A percentile compares a stretch with the other conserved stretches of the same genome.
phyloP scores from a whole-genome alignment of 2,888 invertebrate species.

The Chloromyia formosa region DNA sequence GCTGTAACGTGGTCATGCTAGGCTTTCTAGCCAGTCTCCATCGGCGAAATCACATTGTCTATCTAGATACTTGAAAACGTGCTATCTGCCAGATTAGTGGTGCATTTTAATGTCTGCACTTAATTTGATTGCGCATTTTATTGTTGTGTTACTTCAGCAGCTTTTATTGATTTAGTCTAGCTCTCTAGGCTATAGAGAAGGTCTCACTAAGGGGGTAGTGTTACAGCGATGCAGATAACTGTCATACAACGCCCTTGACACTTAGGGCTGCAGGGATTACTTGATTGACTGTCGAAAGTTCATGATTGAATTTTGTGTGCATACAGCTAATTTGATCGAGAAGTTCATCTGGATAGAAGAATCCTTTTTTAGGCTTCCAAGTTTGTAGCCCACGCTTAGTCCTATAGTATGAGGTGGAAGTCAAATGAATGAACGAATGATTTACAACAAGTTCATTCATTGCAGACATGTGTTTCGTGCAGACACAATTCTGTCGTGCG shows the following conservation, averaged over 20 bases:
- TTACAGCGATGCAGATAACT: not conserved
- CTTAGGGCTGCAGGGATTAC: no score
- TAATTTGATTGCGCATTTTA: conserved; percentile 40
- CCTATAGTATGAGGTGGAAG: no score
- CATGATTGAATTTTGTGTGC: not conserved
- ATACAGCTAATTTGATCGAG: no score
- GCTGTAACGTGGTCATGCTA: no score
- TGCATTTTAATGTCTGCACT: conserved; percentile 41
- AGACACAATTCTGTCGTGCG: not conserved
- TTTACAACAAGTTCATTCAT: conserved; percentile 35
- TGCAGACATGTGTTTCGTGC: conserved; percentile 15
- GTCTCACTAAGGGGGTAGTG: conserved; percentile 3
- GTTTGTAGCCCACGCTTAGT: no score
- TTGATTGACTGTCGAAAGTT: no score
- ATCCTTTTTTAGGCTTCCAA: no score
- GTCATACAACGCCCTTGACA: no score
- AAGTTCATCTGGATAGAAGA: no score
- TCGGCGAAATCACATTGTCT: conserved; percentile 10
- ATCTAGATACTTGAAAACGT: conserved; percentile 33
- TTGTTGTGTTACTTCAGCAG: not conserved
- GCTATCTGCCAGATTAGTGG: conserved; percentile 41
- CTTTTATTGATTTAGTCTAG: conserved; percentile 30
- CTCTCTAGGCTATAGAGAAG: not conserved
- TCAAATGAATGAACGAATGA: conserved; percentile 21
- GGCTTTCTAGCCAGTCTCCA: no score